Conservation (phyloP, 2,888 invertebrate genomes). For the Fragum sueziense region DNA sequence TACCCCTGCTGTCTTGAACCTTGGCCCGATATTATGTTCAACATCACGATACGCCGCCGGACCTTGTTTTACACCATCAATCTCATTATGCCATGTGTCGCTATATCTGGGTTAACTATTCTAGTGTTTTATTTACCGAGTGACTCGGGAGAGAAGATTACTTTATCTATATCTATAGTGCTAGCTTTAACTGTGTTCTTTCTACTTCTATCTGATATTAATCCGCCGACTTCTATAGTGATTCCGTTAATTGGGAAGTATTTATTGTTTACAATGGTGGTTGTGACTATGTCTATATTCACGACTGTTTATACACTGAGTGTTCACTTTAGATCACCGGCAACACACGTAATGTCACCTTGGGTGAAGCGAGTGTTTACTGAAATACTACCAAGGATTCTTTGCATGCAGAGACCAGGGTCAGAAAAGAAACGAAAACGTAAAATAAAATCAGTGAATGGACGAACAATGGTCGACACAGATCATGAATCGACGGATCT, state of each 20-base stretch:
- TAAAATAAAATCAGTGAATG: constrained; percentile 8
- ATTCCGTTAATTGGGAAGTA: constrained; percentile 96
- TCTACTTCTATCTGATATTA: constrained; percentile 98
- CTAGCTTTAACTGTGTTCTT: constrained; percentile 99
- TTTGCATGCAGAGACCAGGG: constrained; percentile 93
- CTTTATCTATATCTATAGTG: constrained; percentile 96
- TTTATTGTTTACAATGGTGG: constrained; percentile 98
- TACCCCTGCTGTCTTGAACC: constrained; percentile 81
- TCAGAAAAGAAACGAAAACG: constrained; percentile 38
- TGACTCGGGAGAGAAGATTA: constrained; percentile 98
- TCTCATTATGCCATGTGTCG: constrained; percentile 97
- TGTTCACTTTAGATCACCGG: constrained; percentile 98
- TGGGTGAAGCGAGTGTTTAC: constrained; percentile 98
- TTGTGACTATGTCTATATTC: constrained; percentile 96
- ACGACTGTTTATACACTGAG: constrained; percentile 98
- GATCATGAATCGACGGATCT: neutral
- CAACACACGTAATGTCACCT: constrained; percentile 98
- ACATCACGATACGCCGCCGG: constrained; percentile 81
- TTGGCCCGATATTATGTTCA: constrained; percentile 82
- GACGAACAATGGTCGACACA: neutral
- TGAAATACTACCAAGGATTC: constrained; percentile 94
- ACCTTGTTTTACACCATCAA: constrained; percentile 98
- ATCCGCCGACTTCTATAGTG: constrained; percentile 98
- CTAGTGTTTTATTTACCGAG: constrained; percentile 98
- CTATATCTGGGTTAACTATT: constrained; percentile 97